A percentile compares a stretch with the other conserved stretches of the same genome.
These are phyloP conservation scores for Cyclophora punctaria DNA, from an alignment of 2,888 invertebrate species.

Conservation along the genomic window DNA sequence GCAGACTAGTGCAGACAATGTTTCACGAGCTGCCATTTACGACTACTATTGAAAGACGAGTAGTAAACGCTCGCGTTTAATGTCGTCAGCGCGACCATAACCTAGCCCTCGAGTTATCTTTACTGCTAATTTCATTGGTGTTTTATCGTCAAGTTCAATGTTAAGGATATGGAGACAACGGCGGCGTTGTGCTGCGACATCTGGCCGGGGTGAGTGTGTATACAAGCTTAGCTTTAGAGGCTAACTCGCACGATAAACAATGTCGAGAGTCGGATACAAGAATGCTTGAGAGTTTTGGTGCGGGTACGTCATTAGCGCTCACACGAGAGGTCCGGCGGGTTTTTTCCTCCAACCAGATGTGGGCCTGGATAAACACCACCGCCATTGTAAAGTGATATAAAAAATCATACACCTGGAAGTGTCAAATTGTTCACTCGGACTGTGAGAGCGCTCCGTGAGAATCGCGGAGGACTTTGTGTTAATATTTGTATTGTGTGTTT, in stretches of 20 bases:
- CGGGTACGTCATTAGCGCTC: conserved; percentile 57
- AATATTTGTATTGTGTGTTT: conserved; percentile 23
- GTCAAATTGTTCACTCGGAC: conserved; percentile 71
- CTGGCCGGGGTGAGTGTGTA: conserved; percentile 43
- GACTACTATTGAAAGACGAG: conserved; percentile 2
- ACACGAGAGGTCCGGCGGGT: conserved; percentile 68
- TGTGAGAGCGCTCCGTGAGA: conserved; percentile 64
- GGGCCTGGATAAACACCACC: conserved; percentile 60
- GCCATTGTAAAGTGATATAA: conserved; percentile 57
- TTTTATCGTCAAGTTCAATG: conserved; percentile 71
- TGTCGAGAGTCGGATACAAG: conserved; percentile 35
- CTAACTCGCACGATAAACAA: conserved; percentile 54
- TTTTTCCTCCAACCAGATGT: conserved; percentile 70
- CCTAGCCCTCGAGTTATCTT: conserved; percentile 62
- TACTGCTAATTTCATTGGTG: conserved; percentile 63
- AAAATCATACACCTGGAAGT: conserved; percentile 74
- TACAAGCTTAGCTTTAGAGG: conserved; percentile 20
- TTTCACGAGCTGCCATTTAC: not conserved
- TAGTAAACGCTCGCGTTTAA: conserved; percentile 12
- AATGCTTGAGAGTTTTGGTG: conserved; percentile 24
- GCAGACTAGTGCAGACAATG: no score
- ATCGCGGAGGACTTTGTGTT: conserved; percentile 30
- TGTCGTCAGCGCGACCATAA: conserved; percentile 33
- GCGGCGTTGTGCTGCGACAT: conserved; percentile 50
- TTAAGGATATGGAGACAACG: conserved; percentile 49